Conservation (phyloP, 1,140 invertebrate species). For the Psilanteris sp. region DNA sequence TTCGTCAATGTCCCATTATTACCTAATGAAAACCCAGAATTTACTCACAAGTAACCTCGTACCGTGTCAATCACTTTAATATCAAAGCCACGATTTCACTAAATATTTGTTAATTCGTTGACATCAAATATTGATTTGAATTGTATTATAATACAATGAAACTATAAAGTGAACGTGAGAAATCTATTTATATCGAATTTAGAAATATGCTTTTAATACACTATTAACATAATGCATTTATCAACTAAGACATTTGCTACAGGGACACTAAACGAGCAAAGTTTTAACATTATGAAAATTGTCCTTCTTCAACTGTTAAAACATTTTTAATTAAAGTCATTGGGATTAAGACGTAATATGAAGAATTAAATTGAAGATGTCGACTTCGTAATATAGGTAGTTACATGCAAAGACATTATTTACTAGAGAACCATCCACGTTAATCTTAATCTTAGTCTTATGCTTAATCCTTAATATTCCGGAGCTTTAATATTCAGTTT, state of each 20-base stretch:
- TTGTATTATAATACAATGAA: no score
- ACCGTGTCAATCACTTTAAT: slow-evolving; percentile 20
- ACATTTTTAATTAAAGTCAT: slow-evolving; percentile 38
- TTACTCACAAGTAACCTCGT: slow-evolving; percentile 18
- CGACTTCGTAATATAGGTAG: slow-evolving; percentile 16
- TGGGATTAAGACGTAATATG: slow-evolving; percentile 18
- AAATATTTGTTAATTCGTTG: slow-evolving; percentile 17
- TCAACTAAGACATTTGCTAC: no score
- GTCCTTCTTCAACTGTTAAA: background rate
- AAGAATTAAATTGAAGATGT: slow-evolving; percentile 14
- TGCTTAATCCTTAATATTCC: slow-evolving; percentile 28
- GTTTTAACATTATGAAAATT: no score
- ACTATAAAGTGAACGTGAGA: no score
- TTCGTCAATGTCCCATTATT: slow-evolving; percentile 18
- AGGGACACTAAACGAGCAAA: no score
- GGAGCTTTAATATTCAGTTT: slow-evolving; percentile 24
- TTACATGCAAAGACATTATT: slow-evolving; percentile 29
- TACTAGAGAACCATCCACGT: slow-evolving; percentile 1
- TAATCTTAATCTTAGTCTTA: slow-evolving; percentile 20
- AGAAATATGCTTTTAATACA: no score
- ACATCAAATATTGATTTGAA: no score
- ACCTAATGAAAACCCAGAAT: slow-evolving; percentile 27
- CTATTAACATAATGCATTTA: no score
- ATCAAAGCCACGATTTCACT: slow-evolving; percentile 2
- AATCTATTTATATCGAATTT: no score